Evolutionary conservation across 2,888 invertebrate species (phyloP), one percentile per base, ranked within the genome.

Genomic region (Cetonia aurata): DNA sequence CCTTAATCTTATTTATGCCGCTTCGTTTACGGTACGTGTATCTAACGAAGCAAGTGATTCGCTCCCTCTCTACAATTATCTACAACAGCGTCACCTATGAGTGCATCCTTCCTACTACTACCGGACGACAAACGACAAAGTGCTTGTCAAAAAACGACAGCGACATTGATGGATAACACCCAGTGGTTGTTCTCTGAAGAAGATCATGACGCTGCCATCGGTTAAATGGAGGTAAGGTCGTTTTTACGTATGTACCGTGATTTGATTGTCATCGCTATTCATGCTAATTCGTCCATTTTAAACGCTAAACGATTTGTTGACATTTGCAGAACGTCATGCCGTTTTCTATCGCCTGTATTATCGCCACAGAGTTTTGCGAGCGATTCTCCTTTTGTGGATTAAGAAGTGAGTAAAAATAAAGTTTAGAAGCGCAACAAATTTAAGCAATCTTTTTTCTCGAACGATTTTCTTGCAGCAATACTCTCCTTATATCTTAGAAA

Each of bases 401-500:
- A 80, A 86, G 92, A 87, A 91, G 93, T 93, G 85, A 86, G 88
- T 85, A 69, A 65, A 12, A 2, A 42, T 42, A 17, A 17, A 10
- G 8, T 42, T 52, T 52, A 17, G 6, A 41, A 6, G 42, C 42
- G 42, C 42, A 9, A 41, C 42, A 10, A 41, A 41, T 9, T 41
- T 10, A 41, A n/a, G n/a, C n/a, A n/a, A n/a, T n/a, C n/a, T n/a
- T n/a, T n/a, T n/a, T n/a, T n/a, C n/a, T n/a, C 25, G 25, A 25
- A 25, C 25, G 25, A 25, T 3, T 13, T 44, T 2, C 12, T 87
- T 88, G 53, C 86, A 99, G 98, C 98, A n/a, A 93, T 98, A 77
- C 88, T 99, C 77, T 92, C 94, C 42, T 85, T 98, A 41, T 99
- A 98, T 86, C 89, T 99, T 66, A 90, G 90, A 13, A 90, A 93